These are phyloP conservation scores for Cichlasoma orientale DNA, from an alignment of 2,797 vertebrate species.

Conservation along the genomic window DNA sequence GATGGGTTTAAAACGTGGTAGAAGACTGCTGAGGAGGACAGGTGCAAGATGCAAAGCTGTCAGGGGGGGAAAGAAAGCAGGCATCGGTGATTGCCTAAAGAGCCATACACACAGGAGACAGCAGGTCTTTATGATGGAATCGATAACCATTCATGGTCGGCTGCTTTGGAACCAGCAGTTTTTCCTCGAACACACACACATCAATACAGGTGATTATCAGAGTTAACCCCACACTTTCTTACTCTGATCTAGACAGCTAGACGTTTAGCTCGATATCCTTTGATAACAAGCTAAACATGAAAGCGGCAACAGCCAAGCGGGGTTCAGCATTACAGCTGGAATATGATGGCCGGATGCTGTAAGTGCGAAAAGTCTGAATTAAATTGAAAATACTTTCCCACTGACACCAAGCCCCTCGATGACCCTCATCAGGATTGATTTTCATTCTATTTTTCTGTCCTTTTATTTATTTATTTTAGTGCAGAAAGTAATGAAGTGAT, in stretches of 20 bases:
- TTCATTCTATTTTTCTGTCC: constrained; percentile 7
- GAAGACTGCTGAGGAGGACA: constrained; percentile 20
- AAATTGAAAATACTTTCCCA: constrained; percentile 34
- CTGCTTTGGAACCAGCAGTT: constrained; percentile 63
- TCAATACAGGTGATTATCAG: constrained; percentile 78
- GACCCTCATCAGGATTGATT: constrained; percentile 32
- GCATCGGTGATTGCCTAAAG: constrained; percentile 72
- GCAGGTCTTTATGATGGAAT: constrained; percentile 72
- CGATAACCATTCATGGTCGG: constrained; percentile 73
- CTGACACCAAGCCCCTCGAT: constrained; percentile 15
- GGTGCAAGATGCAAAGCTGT: constrained; percentile 53
- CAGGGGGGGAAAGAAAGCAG: constrained; percentile 14
- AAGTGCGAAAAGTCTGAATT: constrained; percentile 13
- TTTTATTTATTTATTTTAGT: constrained; percentile 4
- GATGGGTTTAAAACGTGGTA: constrained; percentile 4
- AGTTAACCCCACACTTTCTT: constrained; percentile 63
- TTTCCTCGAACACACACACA: constrained; percentile 64
- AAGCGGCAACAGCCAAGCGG: constrained; percentile 16
- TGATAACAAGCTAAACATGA: constrained; percentile 50
- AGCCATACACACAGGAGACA: constrained; percentile 62
- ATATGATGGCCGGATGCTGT: not conserved
- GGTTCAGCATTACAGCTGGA: not conserved
- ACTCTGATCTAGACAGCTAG: constrained; percentile 54
- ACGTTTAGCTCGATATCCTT: constrained; percentile 44
- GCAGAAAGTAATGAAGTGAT: constrained; percentile 10